Percentiles rank a stretch among this genome's conserved stretches.
Evolutionary conservation across 2,797 vertebrate genomes (phyloP).

Genomic region (Notoglanidium macrostoma): DNA sequence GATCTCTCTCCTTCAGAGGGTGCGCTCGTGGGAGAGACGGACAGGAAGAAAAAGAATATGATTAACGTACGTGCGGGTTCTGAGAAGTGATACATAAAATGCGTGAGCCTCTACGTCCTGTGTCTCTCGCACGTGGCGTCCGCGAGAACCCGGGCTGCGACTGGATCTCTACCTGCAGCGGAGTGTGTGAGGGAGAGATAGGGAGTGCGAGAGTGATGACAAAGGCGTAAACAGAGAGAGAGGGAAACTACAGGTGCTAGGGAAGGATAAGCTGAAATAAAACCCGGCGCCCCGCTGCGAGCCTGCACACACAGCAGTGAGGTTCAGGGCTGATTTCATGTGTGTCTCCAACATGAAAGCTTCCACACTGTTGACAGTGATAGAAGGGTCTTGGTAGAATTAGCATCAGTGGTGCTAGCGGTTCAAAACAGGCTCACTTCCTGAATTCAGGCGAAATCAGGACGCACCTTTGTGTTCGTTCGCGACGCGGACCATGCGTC

Average conservation of each 20-base stretch:
- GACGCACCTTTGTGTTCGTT: neutral
- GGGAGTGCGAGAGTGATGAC: slow-evolving; percentile 11
- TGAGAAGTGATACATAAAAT: slow-evolving; percentile 43
- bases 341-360: slow-evolving; percentile 4
- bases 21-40: neutral
- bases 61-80: neutral
- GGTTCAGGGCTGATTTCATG: slow-evolving; percentile 26
- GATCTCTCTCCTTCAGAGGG: neutral
- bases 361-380: neutral
- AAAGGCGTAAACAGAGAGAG: slow-evolving; percentile 18
- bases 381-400: neutral
- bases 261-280: slow-evolving; percentile 34
- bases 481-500: slow-evolving; percentile 11
- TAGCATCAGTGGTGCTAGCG: neutral
- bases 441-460: neutral
- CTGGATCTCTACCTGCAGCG: slow-evolving; percentile 30
- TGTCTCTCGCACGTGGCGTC: slow-evolving; percentile 45
- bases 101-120: neutral
- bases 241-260: slow-evolving; percentile 28
- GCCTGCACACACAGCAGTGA: slow-evolving; percentile 38
- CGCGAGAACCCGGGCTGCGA: slow-evolving; percentile 4
- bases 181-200: slow-evolving; percentile 14
- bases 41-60: neutral
- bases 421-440: slow-evolving; percentile 7
- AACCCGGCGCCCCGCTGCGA: slow-evolving; percentile 26